These are phyloP conservation scores for Tapera naevia DNA, from an alignment of 2,797 vertebrate genomes.

Conservation along the genomic window DNA sequence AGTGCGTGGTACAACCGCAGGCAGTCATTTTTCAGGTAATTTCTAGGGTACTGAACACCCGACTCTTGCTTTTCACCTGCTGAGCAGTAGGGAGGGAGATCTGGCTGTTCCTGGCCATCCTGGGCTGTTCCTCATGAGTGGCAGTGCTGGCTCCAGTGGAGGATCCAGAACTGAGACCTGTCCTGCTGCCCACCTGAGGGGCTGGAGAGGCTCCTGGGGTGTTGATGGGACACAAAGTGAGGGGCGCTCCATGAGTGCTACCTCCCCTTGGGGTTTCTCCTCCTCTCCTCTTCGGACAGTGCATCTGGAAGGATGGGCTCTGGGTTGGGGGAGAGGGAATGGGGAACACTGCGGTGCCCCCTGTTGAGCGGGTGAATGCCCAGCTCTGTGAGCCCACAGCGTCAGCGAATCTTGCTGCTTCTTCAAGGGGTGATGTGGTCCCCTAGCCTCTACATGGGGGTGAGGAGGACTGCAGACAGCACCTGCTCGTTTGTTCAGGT, in stretches of 20 bases:
- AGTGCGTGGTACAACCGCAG: constrained; percentile 84
- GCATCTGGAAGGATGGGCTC: neutral
- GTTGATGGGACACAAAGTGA: fast-evolving
- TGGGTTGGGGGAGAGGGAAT: neutral
- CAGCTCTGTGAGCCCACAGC: too few relatives aligned
- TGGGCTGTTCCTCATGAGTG: fast-evolving
- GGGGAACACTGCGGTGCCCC: fast-evolving
- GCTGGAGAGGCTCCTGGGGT: neutral
- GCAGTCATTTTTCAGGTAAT: constrained; percentile 85
- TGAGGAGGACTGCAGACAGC: neutral
- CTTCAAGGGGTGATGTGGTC: neutral
- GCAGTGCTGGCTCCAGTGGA: neutral
- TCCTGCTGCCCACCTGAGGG: neutral
- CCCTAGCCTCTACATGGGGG: fast-evolving
- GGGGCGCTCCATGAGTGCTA: fast-evolving
- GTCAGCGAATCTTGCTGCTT: neutral
- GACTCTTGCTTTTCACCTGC: constrained; percentile 61
- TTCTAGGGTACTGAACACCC: constrained; percentile 76
- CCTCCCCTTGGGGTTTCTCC: neutral
- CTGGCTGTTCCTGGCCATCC: neutral
- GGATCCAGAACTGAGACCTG: neutral
- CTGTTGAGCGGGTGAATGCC: fast-evolving
- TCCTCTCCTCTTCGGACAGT: neutral
- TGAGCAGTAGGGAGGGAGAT: constrained; percentile 24
- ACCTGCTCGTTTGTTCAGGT: fast-evolving